These are phyloP conservation scores for Ichneumoninae sp. DNA, from an alignment of 2,888 invertebrate genomes.

Conservation along the genomic window DNA sequence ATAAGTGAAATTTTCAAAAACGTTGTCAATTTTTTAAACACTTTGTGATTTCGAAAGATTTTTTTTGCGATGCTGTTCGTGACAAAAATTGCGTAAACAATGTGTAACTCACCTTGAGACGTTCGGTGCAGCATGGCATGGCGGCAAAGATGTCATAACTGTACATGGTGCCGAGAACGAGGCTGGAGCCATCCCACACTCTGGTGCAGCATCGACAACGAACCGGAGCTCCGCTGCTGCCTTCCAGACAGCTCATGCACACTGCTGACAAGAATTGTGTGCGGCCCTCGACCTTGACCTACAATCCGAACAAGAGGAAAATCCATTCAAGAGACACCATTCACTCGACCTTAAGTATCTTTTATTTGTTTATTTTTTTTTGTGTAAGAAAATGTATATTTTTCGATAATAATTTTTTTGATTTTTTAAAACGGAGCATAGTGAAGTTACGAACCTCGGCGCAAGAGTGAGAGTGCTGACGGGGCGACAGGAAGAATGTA, in stretches of 20 bases:
- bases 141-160: conserved; percentile 99
- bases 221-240: conserved; percentile 91
- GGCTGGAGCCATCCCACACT: conserved; percentile 96
- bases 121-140: conserved; percentile 97
- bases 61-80: background rate
- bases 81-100: background rate
- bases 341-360: background rate
- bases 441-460: conserved; percentile 89
- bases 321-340: conserved; percentile 18
- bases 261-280: conserved; percentile 96
- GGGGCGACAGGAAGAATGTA: conserved; percentile 98
- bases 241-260: conserved; percentile 97
- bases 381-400: background rate
- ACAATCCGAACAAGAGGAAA: conserved; percentile 77
- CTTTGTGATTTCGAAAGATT: background rate
- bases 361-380: background rate
- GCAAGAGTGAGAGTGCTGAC: conserved; percentile 94
- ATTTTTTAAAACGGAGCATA: background rate
- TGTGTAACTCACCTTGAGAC: conserved; percentile 89
- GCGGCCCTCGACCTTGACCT: conserved; percentile 96
- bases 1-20: background rate
- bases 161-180: conserved; percentile 98
- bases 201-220: conserved; percentile 94
- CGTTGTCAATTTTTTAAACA: background rate
- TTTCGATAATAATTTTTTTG: too few relatives aligned